phyloP scores from a whole-genome alignment of 2,888 invertebrate species.

The Polymixis lichenea region DNA sequence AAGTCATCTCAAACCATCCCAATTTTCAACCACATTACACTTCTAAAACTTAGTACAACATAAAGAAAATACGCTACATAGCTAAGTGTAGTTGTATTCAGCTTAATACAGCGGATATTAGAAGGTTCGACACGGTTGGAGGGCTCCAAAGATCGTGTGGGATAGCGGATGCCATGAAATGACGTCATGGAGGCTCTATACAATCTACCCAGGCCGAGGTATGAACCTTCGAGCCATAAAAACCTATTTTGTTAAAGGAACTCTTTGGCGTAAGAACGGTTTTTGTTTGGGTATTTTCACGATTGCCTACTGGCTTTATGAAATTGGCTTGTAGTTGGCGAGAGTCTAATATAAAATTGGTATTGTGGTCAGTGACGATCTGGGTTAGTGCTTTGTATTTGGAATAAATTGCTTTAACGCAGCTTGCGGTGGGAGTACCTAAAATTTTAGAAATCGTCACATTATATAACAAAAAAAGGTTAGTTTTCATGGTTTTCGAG shows the following conservation, averaged over 20 bases:
- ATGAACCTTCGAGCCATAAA: conserved; percentile 55
- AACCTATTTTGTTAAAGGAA: conserved; percentile 59
- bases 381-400: background rate
- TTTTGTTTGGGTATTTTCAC: conserved; percentile 39
- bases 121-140: conserved; percentile 48
- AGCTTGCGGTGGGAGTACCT: too few relatives aligned
- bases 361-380: conserved; percentile 21
- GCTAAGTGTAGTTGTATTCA: conserved; percentile 9
- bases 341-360: conserved; percentile 29
- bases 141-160: conserved; percentile 56
- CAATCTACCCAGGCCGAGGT: conserved; percentile 63
- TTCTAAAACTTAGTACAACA: background rate
- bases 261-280: conserved; percentile 35
- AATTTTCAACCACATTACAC: background rate
- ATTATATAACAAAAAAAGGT: too few relatives aligned
- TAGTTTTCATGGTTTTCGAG: too few relatives aligned
- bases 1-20: background rate
- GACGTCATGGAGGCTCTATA: conserved; percentile 54
- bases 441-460: too few relatives aligned
- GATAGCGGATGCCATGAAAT: conserved; percentile 60
- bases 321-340: conserved; percentile 38
- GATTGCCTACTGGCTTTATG: conserved; percentile 27
- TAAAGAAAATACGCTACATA: conserved; percentile 27
- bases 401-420: too few relatives aligned
- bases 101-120: conserved; percentile 64